A percentile compares a stretch with the other conserved stretches of the same genome.
phyloP scores from a whole-genome alignment of 2,113 vertebrate species.

The Isurus oxyrinchus region DNA sequence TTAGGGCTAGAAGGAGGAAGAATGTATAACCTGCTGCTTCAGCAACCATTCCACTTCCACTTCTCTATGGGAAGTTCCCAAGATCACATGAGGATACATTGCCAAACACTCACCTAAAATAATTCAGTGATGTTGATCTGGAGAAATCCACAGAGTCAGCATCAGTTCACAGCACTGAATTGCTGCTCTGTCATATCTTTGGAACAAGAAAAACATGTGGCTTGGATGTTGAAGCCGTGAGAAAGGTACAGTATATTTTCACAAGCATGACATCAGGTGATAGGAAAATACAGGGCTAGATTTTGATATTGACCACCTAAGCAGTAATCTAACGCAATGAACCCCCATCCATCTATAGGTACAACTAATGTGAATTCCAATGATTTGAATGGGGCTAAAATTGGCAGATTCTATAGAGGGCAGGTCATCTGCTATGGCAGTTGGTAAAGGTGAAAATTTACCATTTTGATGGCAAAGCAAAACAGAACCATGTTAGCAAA shows the following conservation, averaged over 20 bases:
- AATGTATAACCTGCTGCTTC: neutral
- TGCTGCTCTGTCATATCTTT: neutral
- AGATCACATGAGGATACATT: neutral
- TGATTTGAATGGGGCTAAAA: neutral
- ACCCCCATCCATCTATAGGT: neutral
- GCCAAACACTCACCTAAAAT: neutral
- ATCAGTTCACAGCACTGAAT: neutral
- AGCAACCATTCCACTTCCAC: neutral
- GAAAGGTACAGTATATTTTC: neutral
- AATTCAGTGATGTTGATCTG: too few relatives aligned
- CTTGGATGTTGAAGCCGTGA: neutral
- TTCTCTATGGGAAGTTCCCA: neutral
- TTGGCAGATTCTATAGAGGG: neutral
- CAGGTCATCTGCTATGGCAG: neutral
- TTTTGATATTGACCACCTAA: neutral
- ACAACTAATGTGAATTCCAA: neutral
- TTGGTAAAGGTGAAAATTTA: neutral
- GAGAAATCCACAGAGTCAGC: neutral
- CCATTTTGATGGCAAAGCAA: neutral
- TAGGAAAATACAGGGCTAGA: neutral
- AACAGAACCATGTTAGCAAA: neutral
- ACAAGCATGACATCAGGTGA: neutral
- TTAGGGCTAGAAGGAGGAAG: neutral
- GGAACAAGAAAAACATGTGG: neutral
- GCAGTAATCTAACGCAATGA: neutral